These are phyloP conservation scores for Pelecanoides urinatrix DNA, from an alignment of 2,113 vertebrate genomes.

Conservation along the genomic window DNA sequence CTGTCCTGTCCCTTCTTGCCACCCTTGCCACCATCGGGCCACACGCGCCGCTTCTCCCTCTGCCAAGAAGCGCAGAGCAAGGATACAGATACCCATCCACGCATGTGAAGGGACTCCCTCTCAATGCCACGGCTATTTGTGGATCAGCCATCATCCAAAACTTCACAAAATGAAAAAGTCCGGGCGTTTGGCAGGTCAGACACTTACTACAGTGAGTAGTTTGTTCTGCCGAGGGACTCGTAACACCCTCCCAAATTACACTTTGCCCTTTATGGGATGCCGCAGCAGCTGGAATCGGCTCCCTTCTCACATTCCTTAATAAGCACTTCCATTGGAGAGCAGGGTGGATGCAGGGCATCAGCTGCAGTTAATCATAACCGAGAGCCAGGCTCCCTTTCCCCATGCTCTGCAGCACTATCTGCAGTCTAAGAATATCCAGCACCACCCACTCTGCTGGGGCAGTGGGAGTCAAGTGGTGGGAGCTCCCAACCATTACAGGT, in stretches of 20 bases:
- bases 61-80: accelerated
- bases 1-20: slow-evolving; percentile 2
- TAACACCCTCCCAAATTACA: slow-evolving; percentile 57
- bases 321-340: slow-evolving; percentile 15
- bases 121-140: neutral
- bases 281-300: slow-evolving; percentile 42
- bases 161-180: slow-evolving; percentile 22
- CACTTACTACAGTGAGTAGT: slow-evolving; percentile 20
- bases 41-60: neutral
- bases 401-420: neutral
- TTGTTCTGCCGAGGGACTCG: neutral
- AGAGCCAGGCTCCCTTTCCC: neutral
- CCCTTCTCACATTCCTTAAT: slow-evolving; percentile 37
- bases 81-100: neutral
- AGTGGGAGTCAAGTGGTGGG: neutral
- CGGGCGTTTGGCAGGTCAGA: neutral
- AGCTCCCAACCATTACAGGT: neutral
- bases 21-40: neutral
- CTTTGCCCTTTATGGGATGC: slow-evolving; percentile 4
- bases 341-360: slow-evolving; percentile 32
- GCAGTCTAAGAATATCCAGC: slow-evolving; percentile 25
- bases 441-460: neutral
- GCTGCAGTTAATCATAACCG: neutral
- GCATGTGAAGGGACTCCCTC: neutral
- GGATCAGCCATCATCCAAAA: slow-evolving; percentile 3